Conservation (phyloP, 2,888 invertebrate species). For the Microchrysa polita region DNA sequence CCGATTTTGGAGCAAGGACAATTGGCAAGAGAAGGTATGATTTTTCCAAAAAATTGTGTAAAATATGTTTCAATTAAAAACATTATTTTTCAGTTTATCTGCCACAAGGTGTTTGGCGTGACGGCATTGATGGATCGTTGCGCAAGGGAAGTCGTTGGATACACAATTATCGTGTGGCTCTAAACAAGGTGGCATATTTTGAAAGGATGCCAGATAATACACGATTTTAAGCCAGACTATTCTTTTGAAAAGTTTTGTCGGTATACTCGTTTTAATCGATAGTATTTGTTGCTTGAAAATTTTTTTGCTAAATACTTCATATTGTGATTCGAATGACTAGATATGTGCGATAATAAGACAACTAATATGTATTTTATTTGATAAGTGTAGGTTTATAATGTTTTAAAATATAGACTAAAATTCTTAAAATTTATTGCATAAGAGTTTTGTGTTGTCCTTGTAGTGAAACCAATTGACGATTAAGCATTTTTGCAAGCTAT, state of each 20-base stretch:
- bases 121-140: constrained; percentile 86
- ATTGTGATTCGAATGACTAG: constrained; percentile 15
- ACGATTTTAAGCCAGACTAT: constrained; percentile 71
- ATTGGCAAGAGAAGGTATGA: constrained; percentile 75
- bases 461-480: no score
- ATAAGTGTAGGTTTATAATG: background rate
- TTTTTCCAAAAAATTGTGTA: no score
- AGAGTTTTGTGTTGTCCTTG: no score
- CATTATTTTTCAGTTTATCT: constrained; percentile 74
- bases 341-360: background rate
- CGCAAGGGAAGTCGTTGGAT: constrained; percentile 92
- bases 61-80: background rate
- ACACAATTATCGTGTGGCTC: constrained; percentile 83
- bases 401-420: constrained; percentile 13
- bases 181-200: constrained; percentile 84
- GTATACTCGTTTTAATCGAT: no score
- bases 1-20: constrained; percentile 79
- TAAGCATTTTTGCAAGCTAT: no score
- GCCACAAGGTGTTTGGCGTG: constrained; percentile 92
- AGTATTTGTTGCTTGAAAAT: background rate
- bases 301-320: background rate
- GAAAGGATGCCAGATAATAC: constrained; percentile 86
- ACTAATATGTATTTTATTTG: background rate
- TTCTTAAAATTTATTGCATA: no score
- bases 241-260: constrained; percentile 4